Base-by-base conservation (phyloP, 2,797 vertebrate genomes). In the Urosaurus nigricauda region DNA sequence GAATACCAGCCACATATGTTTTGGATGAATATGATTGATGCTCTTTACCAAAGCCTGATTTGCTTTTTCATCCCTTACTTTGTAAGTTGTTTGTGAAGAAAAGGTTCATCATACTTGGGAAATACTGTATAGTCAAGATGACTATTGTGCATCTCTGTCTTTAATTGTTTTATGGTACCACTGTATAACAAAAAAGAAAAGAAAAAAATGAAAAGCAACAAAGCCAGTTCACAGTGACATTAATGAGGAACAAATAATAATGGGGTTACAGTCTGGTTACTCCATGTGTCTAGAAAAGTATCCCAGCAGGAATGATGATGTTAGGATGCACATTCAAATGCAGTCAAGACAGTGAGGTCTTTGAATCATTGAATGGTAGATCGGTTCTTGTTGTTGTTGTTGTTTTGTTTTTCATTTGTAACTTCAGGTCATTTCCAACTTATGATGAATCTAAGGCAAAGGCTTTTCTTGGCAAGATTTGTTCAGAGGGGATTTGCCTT, bases 11-110 rank as follows among this genome's bases (percentile, higher is more conserved):
- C 98, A 83, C 98, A 98, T 11, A 98, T 99, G 96, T 99, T 99
- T 97, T 99, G 99, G 99, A 97, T 99, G 95, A 99, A 98, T 94
- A 99, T 99, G 99, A 98, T 98, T 0, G 99, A 99, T 91, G 99
- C 99, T 19, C 97, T 98, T 96, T 99, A 99, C 97, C 99, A 99
- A 97, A 99, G 99, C 94, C 97, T 99, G 83, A 92, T 98, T 93
- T 99, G 99, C 95, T 99, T 99, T 95, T 99, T 98, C 97, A 98
- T 99, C 78, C 98, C 99, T 1, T 99, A 99, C 96, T 98, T 99
- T 90, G 99, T 99, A 96, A 98, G 99, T 98, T 32, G 63, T 91
- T 79, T 24, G 43, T 56, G 37, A 75, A 73, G n/a, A 16, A 35
- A 73, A 16, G n/a, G 6, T 73, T 73, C n/a, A 58, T n/a, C 40